phyloP scores from a whole-genome alignment of 1,140 invertebrate species.

The Aphaenogaster floridana region DNA sequence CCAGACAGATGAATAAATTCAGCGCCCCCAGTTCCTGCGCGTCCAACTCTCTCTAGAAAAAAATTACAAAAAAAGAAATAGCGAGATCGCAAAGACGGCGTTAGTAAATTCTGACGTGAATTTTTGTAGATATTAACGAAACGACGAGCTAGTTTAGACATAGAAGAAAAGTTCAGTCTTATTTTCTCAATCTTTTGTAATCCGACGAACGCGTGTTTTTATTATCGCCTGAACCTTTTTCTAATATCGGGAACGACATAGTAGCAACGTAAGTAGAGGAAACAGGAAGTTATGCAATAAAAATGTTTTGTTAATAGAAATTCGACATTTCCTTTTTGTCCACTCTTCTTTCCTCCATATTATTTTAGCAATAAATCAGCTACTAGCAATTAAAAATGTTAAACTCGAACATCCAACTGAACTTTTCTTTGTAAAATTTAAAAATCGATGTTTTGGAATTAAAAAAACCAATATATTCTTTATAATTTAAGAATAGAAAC shows the following conservation, averaged over 20 bases:
- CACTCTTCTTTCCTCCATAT: not conserved
- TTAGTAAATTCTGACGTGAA: slow-evolving; percentile 43
- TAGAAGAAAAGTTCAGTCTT: slow-evolving; percentile 66
- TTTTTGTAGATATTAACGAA: slow-evolving; percentile 36
- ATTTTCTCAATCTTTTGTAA: slow-evolving; percentile 62
- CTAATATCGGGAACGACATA: slow-evolving; percentile 19
- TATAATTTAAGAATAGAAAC: not conserved
- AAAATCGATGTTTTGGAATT: slow-evolving; percentile 33
- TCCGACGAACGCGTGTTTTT: slow-evolving; percentile 41
- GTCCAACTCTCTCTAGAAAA: slow-evolving; percentile 83
- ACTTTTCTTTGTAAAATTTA: slow-evolving; percentile 21
- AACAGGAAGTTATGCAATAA: slow-evolving; percentile 61
- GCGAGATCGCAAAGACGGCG: not conserved
- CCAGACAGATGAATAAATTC: slow-evolving; percentile 89
- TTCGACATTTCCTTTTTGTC: not conserved
- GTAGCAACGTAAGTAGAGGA: slow-evolving; percentile 38
- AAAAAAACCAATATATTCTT: slow-evolving; percentile 19
- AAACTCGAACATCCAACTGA: slow-evolving; percentile 19
- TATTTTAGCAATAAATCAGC: not conserved
- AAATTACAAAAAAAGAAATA: slow-evolving; percentile 45
- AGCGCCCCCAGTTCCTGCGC: slow-evolving; percentile 85
- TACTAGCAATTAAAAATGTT: not conserved
- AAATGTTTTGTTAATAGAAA: slow-evolving; percentile 71
- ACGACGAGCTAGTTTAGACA: slow-evolving; percentile 36
- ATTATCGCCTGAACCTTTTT: slow-evolving; percentile 48